Percentiles rank a stretch among this genome's conserved stretches.
Conservation (phyloP, 1,140 invertebrate genomes). For the Trinorchestia longiramus region DNA sequence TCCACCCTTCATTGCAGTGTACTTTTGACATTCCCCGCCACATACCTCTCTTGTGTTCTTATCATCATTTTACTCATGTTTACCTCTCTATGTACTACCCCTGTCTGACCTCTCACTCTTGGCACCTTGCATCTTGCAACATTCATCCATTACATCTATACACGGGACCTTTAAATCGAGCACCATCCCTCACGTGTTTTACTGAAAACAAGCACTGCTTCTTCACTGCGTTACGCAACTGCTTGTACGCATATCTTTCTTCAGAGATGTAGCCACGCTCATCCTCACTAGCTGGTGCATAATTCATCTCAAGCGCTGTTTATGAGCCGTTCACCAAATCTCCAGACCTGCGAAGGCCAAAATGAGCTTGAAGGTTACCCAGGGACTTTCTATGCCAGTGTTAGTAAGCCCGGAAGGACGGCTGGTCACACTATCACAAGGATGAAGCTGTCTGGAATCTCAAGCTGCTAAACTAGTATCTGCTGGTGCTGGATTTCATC, state of each 20-base stretch:
- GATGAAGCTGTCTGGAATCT: not conserved
- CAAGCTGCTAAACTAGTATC: not conserved
- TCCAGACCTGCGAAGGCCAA: not conserved
- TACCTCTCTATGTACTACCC: not conserved
- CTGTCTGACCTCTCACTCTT: not conserved
- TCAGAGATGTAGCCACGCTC: not conserved
- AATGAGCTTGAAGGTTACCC: not conserved
- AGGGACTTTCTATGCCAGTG: not conserved
- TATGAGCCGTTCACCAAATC: not conserved
- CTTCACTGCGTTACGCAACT: not conserved
- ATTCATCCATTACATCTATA: not conserved
- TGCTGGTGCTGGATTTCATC: not conserved
- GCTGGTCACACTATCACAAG: not conserved
- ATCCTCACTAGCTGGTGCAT: not conserved
- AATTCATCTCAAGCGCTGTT: not conserved
- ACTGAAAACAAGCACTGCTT: not conserved
- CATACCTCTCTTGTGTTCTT: not conserved
- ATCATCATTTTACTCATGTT: not conserved
- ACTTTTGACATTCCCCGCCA: not conserved
- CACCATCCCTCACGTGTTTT: not conserved
- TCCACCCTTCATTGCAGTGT: not conserved
- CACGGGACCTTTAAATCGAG: not conserved
- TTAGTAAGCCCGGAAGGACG: not conserved
- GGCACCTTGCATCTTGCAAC: not conserved
- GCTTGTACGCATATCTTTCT: not conserved